Evolutionary conservation across 1,140 invertebrate species (phyloP), one percentile per base, ranked within the genome.

Genomic region (Drosophila setifemur): DNA sequence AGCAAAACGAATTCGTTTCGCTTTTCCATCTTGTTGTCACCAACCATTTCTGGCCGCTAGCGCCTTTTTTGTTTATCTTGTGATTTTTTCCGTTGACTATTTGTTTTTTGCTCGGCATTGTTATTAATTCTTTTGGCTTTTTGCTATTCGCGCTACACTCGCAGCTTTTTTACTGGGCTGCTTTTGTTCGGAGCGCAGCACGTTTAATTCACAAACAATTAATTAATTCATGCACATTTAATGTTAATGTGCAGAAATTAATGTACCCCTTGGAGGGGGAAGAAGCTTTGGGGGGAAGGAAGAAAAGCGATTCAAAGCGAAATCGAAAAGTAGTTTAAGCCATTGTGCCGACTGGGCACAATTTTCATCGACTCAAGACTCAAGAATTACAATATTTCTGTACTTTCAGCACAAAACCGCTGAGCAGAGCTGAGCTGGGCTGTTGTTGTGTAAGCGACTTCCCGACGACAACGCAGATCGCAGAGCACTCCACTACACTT

Each of bases 131-230:
- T 66, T 68, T 73, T 40, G 25, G 25, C 43, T 64, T 64, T 64
- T 64, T 49, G 42, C 43, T 64, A 61, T 64, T 64, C 19, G 42
- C 42, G 60, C 60, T 33, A 39, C 57, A 63, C 25, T 64, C 18
- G 61, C 61, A 66, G 21, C 42, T 63, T 76, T 75, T 64, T 71
- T 48, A 43, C 33, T 67, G 26, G 37, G 49, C 25, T 35, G 64
- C 49, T 47, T 63, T 64, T 47, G 57, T 61, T 61, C 31, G 28
- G 26, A 33, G 37, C 53, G 60, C 58, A 73, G 78, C 79, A 85
- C 79, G 81, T 85, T 86, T 85, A 83, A 83, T 83, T 83, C 79
- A 85, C 83, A 86, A 85, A 85, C 79, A 85, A 79, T 85, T 86
- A 85, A 86, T 85, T 85, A 85, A 85, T 85, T 85, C 79, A 85